These are phyloP conservation scores for Mimachlamys varia DNA, from an alignment of 2,888 invertebrate genomes.

Conservation along the genomic window DNA sequence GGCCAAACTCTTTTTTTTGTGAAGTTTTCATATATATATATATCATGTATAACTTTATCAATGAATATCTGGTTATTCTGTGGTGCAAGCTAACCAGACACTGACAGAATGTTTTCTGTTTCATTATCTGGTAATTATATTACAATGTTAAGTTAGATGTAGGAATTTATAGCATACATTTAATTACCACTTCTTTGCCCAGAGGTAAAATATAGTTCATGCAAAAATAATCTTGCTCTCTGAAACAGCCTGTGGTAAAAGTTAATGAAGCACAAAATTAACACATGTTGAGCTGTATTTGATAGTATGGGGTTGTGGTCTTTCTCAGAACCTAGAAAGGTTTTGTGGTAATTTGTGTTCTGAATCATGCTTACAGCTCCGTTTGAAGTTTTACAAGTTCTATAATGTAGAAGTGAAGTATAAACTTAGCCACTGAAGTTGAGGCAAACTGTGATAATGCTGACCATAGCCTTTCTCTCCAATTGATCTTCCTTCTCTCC, in stretches of 20 bases:
- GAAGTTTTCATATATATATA: neutral
- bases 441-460: too few relatives aligned
- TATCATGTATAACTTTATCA: too few relatives aligned
- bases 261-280: slow-evolving; percentile 33
- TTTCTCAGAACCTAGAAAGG: neutral
- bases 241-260: slow-evolving; percentile 28
- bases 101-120: neutral
- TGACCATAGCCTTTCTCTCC: too few relatives aligned
- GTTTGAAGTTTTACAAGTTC: slow-evolving; percentile 34
- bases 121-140: slow-evolving; percentile 22
- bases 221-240: neutral
- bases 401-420: neutral
- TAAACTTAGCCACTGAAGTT: neutral
- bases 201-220: slow-evolving; percentile 18
- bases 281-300: slow-evolving; percentile 1
- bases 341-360: slow-evolving; percentile 17
- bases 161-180: slow-evolving; percentile 23
- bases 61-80: too few relatives aligned
- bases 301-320: neutral
- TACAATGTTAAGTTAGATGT: neutral
- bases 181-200: neutral
- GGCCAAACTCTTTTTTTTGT: neutral
- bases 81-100: neutral
- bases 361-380: slow-evolving; percentile 15
- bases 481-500: too few relatives aligned